Conservation (phyloP, 1,140 invertebrate species). For the Aphis gossypii region DNA sequence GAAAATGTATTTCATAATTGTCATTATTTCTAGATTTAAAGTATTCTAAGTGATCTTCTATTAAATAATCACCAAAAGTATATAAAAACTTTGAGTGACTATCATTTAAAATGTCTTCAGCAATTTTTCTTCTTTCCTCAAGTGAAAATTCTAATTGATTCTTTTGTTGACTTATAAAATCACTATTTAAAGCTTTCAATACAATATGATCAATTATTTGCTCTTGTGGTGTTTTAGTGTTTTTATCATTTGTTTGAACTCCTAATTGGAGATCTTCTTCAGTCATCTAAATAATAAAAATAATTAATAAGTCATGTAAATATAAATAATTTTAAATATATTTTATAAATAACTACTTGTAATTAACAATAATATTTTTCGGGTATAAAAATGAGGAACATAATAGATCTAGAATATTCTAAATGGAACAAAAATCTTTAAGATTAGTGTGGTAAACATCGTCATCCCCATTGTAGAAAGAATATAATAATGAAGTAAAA, state of each 20-base stretch:
- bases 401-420: background rate
- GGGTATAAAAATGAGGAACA: background rate
- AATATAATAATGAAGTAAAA: background rate
- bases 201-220: slow-evolving; percentile 60
- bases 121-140: slow-evolving; percentile 76
- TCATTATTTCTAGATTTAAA: slow-evolving; percentile 67
- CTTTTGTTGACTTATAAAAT: slow-evolving; percentile 73
- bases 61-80: slow-evolving; percentile 79
- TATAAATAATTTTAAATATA: background rate
- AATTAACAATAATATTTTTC: background rate
- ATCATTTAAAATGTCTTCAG: slow-evolving; percentile 71
- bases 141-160: slow-evolving; percentile 75
- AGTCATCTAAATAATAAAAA: background rate
- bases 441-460: background rate
- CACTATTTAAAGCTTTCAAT: slow-evolving; percentile 56
- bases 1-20: slow-evolving; percentile 60
- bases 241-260: background rate
- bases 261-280: slow-evolving; percentile 1
- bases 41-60: slow-evolving; percentile 72
- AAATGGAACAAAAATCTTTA: background rate
- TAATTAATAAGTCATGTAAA: background rate
- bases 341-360: background rate
- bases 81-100: slow-evolving; percentile 75
- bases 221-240: slow-evolving; percentile 27
- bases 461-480: background rate